Evolutionary conservation across 2,113 vertebrate genomes (phyloP), one percentile per base, ranked within the genome.

Genomic region (Willisornis vidua): DNA sequence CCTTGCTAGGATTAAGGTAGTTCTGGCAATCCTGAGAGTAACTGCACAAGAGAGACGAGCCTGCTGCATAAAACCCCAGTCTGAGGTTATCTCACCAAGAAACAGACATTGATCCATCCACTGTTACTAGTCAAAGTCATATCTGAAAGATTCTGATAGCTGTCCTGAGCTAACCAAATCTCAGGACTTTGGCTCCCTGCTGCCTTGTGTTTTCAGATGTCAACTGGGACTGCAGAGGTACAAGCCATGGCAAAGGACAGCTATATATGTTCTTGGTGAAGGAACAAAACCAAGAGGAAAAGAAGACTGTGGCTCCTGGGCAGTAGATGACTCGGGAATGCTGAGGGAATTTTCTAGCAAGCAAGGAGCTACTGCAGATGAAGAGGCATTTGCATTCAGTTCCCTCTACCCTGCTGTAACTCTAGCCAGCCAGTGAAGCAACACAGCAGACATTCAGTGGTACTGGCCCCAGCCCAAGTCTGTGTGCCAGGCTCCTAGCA

Each of bases 401-500:
- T 89, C 55, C 67, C 76, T 97, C 66, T 51, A 74, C 28, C 57
- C 59, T 62, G 80, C 87, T 89, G 96, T 95, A 95, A 98, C 93
- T 95, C 76, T 92, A 97, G 89, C 77, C 93, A 88, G 95, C 76
- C 31, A 70, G 80, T 11, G 4, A 97, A 83, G 96, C 93, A 97
- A 97, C 97, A 96, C 63, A 97, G 97, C 97, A 97, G 89, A 96
- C 94, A 94, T 97, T 98, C 96, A 85, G 90, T 93, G 96, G 91
- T 79, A 92, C 97, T 97, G 97, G 97, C 93, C 51, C 31, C 37
- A 72, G 57, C 92, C 95, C 97, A 98, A 83, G 14, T 39, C 28
- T 89, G 94, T 12, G 12, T 97, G 97, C 97, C 97, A 98, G 97
- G 94, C 91, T 97, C 94, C 87, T 77, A 37, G 93, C 96, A 98